Conservation (phyloP, 1,140 invertebrate species). For the Halictus rubicundus region DNA sequence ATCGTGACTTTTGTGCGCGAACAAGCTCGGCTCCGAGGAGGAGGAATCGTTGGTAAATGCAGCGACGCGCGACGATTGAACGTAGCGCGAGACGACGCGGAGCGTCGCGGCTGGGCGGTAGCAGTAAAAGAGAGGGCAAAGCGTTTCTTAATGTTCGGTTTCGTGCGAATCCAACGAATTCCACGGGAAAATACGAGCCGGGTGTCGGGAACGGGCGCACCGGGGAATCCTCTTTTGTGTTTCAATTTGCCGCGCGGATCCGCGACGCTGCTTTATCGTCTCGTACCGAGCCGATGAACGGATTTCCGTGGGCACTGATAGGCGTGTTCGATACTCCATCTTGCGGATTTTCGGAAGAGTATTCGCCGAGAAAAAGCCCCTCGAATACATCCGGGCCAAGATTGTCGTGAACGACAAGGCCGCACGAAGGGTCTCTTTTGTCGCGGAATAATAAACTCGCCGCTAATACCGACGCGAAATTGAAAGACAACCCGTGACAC, state of each 20-base stretch:
- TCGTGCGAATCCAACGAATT: background rate
- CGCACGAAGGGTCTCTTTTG: background rate
- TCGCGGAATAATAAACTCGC: background rate
- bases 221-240: slow-evolving; percentile 9
- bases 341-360: background rate
- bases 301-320: background rate
- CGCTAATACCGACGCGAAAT: background rate
- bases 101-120: no score
- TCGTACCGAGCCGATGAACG: background rate
- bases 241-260: slow-evolving; percentile 9
- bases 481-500: background rate
- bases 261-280: background rate
- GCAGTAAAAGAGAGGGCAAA: background rate
- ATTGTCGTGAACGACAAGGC: background rate
- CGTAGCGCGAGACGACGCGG: background rate
- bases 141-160: slow-evolving; percentile 6
- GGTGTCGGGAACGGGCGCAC: background rate
- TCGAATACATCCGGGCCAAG: background rate
- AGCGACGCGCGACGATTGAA: background rate
- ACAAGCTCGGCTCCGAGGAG: background rate
- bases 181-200: background rate
- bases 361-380: background rate
- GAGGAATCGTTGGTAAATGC: background rate
- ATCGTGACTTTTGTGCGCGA: background rate
- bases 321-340: background rate